A percentile compares a stretch with the other conserved stretches of the same genome.
Evolutionary conservation across 2,797 vertebrate species (phyloP).

Genomic region (Rhodeus uyekii): DNA sequence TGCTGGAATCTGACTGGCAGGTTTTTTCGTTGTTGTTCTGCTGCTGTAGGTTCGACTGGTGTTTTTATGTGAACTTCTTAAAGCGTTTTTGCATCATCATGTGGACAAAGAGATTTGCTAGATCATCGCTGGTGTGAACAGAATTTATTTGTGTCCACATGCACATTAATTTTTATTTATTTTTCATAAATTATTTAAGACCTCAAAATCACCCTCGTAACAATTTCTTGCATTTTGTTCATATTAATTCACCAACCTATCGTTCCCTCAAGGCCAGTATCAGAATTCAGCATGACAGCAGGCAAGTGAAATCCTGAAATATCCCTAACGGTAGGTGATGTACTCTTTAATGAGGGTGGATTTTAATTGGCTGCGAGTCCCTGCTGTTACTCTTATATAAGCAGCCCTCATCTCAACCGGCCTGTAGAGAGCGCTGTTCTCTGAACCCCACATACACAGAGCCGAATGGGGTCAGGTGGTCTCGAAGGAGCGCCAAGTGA

Average conservation of each 20-base stretch:
- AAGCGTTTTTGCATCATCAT: not conserved
- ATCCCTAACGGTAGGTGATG: not conserved
- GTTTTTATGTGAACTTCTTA: not conserved
- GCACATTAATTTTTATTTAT: no score
- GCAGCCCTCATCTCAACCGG: not conserved
- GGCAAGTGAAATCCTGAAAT: not conserved
- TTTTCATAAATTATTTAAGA: no score
- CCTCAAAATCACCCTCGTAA: no score
- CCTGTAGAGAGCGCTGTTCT: slow-evolving; percentile 14
- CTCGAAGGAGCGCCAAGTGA: not conserved
- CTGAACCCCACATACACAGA: slow-evolving; percentile 3
- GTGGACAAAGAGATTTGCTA: not conserved
- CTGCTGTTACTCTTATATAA: slow-evolving; percentile 11
- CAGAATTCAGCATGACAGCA: not conserved
- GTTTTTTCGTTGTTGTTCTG: not conserved
- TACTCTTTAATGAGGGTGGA: slow-evolving; percentile 14
- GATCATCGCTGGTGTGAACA: not conserved
- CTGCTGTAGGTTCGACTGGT: no score
- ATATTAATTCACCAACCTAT: not conserved
- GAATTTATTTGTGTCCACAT: no score
- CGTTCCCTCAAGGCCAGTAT: not conserved
- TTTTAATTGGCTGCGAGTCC: slow-evolving; percentile 15
- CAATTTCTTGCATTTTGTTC: not conserved
- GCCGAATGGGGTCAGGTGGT: not conserved
- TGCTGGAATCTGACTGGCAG: not conserved